phyloP scores from a whole-genome alignment of 2,113 vertebrate genomes.

The Ictalurus punctatus region DNA sequence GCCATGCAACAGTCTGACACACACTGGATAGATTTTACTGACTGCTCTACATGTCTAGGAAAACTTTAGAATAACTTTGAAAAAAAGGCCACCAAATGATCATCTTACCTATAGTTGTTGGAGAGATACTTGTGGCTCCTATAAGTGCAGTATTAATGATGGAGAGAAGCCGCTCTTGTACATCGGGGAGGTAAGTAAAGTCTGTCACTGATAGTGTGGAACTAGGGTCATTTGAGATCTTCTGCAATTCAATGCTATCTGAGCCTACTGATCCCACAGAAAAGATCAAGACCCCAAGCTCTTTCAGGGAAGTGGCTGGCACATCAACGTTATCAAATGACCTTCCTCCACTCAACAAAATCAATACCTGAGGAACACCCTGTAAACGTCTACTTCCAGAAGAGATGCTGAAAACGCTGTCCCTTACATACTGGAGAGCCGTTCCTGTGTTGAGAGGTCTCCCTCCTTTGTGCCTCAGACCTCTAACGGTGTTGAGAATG shows the following conservation, averaged over 20 bases:
- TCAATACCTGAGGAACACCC: slow-evolving; percentile 54
- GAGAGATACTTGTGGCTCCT: not conserved
- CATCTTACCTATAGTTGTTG: not conserved
- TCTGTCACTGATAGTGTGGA: slow-evolving; percentile 54
- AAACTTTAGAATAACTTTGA: not conserved
- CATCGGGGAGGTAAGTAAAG: slow-evolving; percentile 52
- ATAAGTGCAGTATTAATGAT: not conserved
- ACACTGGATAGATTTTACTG: slow-evolving; percentile 9
- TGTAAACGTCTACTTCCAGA: slow-evolving; percentile 53
- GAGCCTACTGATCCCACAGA: slow-evolving; percentile 49
- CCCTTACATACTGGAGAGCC: slow-evolving; percentile 57
- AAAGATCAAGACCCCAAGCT: slow-evolving; percentile 53
- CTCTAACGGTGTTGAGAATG: slow-evolving; percentile 48
- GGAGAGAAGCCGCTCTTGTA: slow-evolving; percentile 46
- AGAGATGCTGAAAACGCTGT: slow-evolving; percentile 27
- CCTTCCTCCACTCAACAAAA: slow-evolving; percentile 54
- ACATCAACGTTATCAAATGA: slow-evolving; percentile 50
- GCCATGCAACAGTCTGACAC: slow-evolving; percentile 7
- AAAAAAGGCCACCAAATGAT: not conserved
- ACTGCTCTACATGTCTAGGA: not conserved
- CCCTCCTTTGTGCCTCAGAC: slow-evolving; percentile 62
- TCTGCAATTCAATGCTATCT: slow-evolving; percentile 62
- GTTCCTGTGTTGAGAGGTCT: slow-evolving; percentile 61
- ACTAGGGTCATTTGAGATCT: slow-evolving; percentile 48
- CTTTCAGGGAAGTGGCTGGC: slow-evolving; percentile 52